Base-by-base conservation (phyloP, 2,888 invertebrate genomes). In the Phorcus lineatus region DNA sequence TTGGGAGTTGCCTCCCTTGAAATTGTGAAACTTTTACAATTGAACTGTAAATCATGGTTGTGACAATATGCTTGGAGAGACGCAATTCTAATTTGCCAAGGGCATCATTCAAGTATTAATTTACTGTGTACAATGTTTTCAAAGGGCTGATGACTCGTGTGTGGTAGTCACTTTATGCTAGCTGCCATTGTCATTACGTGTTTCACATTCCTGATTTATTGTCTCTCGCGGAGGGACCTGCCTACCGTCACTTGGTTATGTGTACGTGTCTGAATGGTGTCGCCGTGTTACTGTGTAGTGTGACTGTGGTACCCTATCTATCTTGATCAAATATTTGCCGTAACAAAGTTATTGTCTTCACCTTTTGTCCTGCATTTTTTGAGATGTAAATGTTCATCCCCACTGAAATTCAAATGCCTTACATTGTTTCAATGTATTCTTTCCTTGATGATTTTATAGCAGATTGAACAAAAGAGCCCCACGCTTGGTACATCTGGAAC, bases 361-460 rank as follows among this genome's bases (percentile, higher is more conserved):
- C 62, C 28, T 28, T 70, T 31, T 70, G 70, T 70, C 70, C 28
- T 36, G 36, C 31, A 19, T 70, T 40, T 70, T 70, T 70, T 70
- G 40, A 70, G 70, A 70, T 70, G 70, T 70, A 70, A 70, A 36
- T 70, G 70, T 70, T 70, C 19, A 70, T 70, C 36, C 70, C 70
- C 70, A 70, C 70, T n/a, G 36, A 40, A 70, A 70, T 70, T 70
- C 70, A n/a, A 62, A 62, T 62, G 70, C 70, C 70, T 70, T 70
- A 70, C 28, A 70, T 70, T 70, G 70, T 70, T 70, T 70, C 70
- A 70, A 36, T 70, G 70, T 31, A 36, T 70, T 70, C 19, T 70
- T 70, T 70, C 70, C 40, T 70, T 28, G 62, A 40, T 70, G 70
- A 70, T 36, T 70, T 31, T 70, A 31, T 31, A 70, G 36, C 4